phyloP scores from a whole-genome alignment of 2,888 invertebrate genomes.

The Druceiella hillmani region DNA sequence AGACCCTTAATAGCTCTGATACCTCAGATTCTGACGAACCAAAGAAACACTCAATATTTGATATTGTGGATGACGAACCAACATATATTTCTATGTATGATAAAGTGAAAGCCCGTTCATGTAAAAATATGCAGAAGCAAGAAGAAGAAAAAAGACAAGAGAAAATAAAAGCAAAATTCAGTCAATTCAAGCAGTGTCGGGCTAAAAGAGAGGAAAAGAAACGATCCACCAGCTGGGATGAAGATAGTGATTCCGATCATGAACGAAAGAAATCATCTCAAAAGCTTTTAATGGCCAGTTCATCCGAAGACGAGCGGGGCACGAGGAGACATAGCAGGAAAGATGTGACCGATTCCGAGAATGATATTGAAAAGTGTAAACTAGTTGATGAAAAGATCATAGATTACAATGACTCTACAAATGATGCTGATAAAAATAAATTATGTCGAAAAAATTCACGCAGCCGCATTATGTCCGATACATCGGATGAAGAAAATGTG shows the following conservation, averaged over 20 bases:
- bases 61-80: slow-evolving; percentile 83
- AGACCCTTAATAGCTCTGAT: slow-evolving; percentile 54
- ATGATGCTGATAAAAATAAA: slow-evolving; percentile 51
- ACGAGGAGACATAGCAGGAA: slow-evolving; percentile 35
- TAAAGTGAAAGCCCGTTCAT: slow-evolving; percentile 90
- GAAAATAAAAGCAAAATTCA: slow-evolving; percentile 86
- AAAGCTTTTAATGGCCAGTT: slow-evolving; percentile 47
- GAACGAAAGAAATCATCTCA: slow-evolving; percentile 36
- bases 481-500: slow-evolving; percentile 64
- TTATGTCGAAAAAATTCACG: slow-evolving; percentile 62
- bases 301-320: slow-evolving; percentile 49
- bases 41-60: slow-evolving; percentile 88
- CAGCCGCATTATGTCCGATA: slow-evolving; percentile 72
- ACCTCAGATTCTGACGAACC: slow-evolving; percentile 74
- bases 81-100: slow-evolving; percentile 97
- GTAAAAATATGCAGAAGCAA: slow-evolving; percentile 89
- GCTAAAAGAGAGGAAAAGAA: slow-evolving; percentile 87
- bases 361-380: slow-evolving; percentile 41
- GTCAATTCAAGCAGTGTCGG: slow-evolving; percentile 79
- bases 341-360: slow-evolving; percentile 49
- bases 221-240: slow-evolving; percentile 82
- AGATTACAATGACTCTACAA: slow-evolving; percentile 43
- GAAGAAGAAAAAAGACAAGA: slow-evolving; percentile 83
- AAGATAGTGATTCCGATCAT: slow-evolving; percentile 70
- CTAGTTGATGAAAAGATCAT: slow-evolving; percentile 34